Base-by-base conservation (phyloP, 2,113 vertebrate genomes). In the Serilophus lunatus region DNA sequence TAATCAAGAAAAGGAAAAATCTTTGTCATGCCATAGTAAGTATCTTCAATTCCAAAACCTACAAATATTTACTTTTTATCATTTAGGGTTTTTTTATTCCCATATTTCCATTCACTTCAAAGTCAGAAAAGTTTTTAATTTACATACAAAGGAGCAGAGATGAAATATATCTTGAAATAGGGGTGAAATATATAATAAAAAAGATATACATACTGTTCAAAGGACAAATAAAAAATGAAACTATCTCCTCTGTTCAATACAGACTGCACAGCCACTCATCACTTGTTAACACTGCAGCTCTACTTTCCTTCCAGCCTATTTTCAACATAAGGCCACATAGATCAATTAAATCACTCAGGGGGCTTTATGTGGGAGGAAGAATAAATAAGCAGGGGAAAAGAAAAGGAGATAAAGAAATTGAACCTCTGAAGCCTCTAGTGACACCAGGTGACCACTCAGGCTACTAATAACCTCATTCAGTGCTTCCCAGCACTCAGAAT, bases 361-460 rank as follows among this genome's bases (percentile, higher is more conserved):
- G 2, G 7, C 5, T 42, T 31, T 22, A 12, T 10, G 7, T 13
- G 8, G 3, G 9, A n/a, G 2, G 10, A 31, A 35, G 3, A 10
- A 13, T 20, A 50, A 44, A 23, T 2, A 13, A 6, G 1, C 5
- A 28, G 36, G 33, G 11, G 8, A 23, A 18, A 11, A 68, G 16
- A n/a, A 18, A 19, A 49, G 28, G 3, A 4, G 3, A 69, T 23
- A 70, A 22, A 28, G 19, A 15, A 6, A 69, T 5, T 26, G 18
- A 45, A 23, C 22, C 15, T 3, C 3, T 3, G n/a, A 66, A 22
- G 6, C 4, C 13, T 31, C 50, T 51, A 7, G 13, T 3, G 13
- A 15, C 7, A 61, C 2, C 0, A 8, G 17, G 4, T 6, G 14
- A 12, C 23, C 4, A 17, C 20, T 33, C 18, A 22, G 24, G 4